Evolutionary conservation across 2,797 vertebrate genomes (phyloP).

Genomic region (Mormyrus hasselquistii): DNA sequence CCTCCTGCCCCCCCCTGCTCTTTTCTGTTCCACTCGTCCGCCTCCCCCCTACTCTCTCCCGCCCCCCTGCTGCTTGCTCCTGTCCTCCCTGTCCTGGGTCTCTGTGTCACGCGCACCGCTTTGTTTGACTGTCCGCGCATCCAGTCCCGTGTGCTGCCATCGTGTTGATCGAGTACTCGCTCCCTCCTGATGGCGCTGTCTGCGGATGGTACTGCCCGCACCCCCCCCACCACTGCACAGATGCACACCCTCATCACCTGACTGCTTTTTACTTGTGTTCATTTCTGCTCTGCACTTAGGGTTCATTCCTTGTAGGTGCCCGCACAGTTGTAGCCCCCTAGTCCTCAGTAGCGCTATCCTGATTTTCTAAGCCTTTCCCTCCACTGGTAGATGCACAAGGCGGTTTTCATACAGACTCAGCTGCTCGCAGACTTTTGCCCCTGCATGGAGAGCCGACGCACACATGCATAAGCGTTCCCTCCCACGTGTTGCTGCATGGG

Average conservation of each 20-base stretch:
- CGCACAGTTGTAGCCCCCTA: not conserved
- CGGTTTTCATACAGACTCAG: not conserved
- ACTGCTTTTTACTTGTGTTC: not conserved
- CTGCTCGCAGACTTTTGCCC: not conserved
- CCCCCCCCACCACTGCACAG: not conserved
- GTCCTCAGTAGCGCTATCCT: not conserved
- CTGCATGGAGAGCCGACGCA: not conserved
- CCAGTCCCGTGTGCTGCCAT: slow-evolving; percentile 32
- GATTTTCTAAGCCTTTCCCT: not conserved
- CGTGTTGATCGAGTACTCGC: slow-evolving; percentile 49
- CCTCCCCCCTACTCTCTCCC: slow-evolving; percentile 12
- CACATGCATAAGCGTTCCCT: not conserved
- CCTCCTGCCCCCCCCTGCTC: slow-evolving; percentile 35
- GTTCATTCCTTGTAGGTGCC: not conserved
- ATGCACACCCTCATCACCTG: not conserved
- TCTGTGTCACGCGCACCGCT: slow-evolving; percentile 25
- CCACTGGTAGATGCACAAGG: not conserved
- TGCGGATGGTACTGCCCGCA: slow-evolving; percentile 28
- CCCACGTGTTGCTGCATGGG: not conserved
- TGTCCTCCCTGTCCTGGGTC: slow-evolving; percentile 25
- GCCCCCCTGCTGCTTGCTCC: slow-evolving; percentile 30
- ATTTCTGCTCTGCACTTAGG: not conserved
- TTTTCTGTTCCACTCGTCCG: slow-evolving; percentile 26
- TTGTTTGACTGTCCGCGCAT: not conserved
- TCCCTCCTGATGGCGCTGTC: slow-evolving; percentile 42